Conservation (phyloP, 2,888 invertebrate genomes). For the Lycaena phlaeas region DNA sequence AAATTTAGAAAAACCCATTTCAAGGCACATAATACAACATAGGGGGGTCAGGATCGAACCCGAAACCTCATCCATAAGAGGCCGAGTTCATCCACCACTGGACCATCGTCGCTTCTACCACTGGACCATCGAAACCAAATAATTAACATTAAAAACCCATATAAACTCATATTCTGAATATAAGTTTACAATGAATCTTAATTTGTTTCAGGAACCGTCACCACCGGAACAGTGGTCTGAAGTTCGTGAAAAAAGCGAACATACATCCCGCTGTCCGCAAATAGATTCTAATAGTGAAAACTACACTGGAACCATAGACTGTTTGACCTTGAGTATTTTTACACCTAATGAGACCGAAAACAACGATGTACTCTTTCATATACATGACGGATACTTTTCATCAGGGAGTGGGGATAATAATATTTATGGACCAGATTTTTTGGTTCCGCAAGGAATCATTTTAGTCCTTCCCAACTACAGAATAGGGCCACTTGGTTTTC, state of each 20-base stretch:
- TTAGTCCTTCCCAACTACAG: slow-evolving; percentile 53
- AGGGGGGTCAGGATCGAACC: too few relatives aligned
- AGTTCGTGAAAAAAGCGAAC: slow-evolving; percentile 26
- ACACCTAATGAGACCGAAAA: slow-evolving; percentile 26
- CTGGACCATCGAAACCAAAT: too few relatives aligned
- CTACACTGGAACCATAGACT: slow-evolving; percentile 33
- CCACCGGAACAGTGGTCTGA: slow-evolving; percentile 24
- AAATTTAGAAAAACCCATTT: too few relatives aligned
- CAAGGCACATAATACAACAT: too few relatives aligned
- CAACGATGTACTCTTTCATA: slow-evolving; percentile 44
- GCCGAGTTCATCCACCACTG: too few relatives aligned
- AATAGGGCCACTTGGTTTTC: slow-evolving; percentile 51
- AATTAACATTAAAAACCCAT: too few relatives aligned
- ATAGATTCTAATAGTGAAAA: slow-evolving; percentile 20
- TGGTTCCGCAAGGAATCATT: slow-evolving; percentile 37
- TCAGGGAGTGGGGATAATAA: slow-evolving; percentile 43
- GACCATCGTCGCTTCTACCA: too few relatives aligned
- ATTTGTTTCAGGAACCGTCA: slow-evolving; percentile 34
- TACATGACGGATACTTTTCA: slow-evolving; percentile 48
- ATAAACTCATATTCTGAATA: too few relatives aligned
- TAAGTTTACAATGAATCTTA: background rate
- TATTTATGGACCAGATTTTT: slow-evolving; percentile 45
- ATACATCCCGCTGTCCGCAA: slow-evolving; percentile 43
- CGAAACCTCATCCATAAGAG: too few relatives aligned
- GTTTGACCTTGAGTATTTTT: slow-evolving; percentile 55